Base-by-base conservation (phyloP, 2,888 invertebrate genomes). In the Trachelus tabidus region DNA sequence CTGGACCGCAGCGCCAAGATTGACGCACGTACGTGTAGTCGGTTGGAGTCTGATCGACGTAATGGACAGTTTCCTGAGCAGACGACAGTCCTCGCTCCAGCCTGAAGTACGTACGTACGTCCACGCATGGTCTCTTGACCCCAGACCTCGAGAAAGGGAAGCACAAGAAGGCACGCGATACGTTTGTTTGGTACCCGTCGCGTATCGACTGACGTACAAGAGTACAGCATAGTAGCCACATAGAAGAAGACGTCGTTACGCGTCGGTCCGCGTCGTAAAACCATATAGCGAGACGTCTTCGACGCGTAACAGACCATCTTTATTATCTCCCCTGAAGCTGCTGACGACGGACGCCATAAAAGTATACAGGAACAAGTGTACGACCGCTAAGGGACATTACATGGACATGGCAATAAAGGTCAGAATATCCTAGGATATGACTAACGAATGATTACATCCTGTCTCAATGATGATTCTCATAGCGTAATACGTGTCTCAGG, bases 31-130 rank as follows among this genome's bases (percentile, higher is more conserved):
- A 71, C 71, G 33, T 31, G 12, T 4, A 71, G 71, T 31, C 71
- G 31, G 31, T 71, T 4, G 31, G 31, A 71, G 85, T 84, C 85
- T 87, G 87, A 87, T 89, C 84, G 83, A 81, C 85, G 85, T 89
- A 89, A 90, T 89, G 88, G 89, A 89, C 87, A 83, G 88, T 89
- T 90, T 90, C 89, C 90, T 89, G 90, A 84, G 85, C 84, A 87
- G 87, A 86, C 85, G 82, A 69, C 75, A 37, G 69, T 40, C 68
- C 74, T 69, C 75, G 34, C 34, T 71, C 71, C 71, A 33, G 31
- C 31, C 12, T 12, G 71, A 71, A 71, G 71, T 71, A 71, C 9
- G 40, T 40, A 40, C 40, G 71, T 69, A 30, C 33, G 31, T 71
- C 71, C 71, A 33, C 33, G 71, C 31, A 15, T 23, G 71, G 71